Conservation (phyloP, 2,888 invertebrate species). For the Mellilla xanthometata region DNA sequence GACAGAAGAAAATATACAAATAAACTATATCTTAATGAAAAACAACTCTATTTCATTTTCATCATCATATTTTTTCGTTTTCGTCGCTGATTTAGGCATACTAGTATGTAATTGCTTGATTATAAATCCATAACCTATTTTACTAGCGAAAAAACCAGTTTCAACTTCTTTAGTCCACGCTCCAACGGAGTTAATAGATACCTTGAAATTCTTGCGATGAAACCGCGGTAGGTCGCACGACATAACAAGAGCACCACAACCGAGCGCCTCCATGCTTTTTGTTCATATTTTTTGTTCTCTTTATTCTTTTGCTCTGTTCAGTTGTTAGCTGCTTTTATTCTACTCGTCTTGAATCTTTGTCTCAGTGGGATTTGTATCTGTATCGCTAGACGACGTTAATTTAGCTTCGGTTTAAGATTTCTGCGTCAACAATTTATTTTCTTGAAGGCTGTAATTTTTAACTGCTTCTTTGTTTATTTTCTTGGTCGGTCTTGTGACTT, state of each 20-base stretch:
- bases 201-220: conserved; percentile 5
- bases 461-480: neutral
- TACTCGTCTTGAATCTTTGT: conserved; percentile 22
- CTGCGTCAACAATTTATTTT: conserved; percentile 13
- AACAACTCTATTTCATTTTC: no score
- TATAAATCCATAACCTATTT: no score
- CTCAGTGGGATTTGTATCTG: conserved; percentile 42
- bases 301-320: conserved; percentile 41
- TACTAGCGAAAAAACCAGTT: no score
- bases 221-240: conserved; percentile 54
- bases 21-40: no score
- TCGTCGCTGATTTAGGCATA: no score
- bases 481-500: no score
- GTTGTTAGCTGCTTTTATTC: conserved; percentile 47
- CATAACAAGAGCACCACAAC: conserved; percentile 67
- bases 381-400: conserved; percentile 30
- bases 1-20: no score
- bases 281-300: conserved; percentile 33
- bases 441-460: conserved; percentile 9
- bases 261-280: conserved; percentile 41
- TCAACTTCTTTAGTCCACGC: neutral
- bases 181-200: conserved; percentile 4
- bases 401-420: conserved; percentile 27
- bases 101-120: no score
- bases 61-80: no score